phyloP scores from a whole-genome alignment of 2,113 vertebrate genomes.

The Notechis scutatus region DNA sequence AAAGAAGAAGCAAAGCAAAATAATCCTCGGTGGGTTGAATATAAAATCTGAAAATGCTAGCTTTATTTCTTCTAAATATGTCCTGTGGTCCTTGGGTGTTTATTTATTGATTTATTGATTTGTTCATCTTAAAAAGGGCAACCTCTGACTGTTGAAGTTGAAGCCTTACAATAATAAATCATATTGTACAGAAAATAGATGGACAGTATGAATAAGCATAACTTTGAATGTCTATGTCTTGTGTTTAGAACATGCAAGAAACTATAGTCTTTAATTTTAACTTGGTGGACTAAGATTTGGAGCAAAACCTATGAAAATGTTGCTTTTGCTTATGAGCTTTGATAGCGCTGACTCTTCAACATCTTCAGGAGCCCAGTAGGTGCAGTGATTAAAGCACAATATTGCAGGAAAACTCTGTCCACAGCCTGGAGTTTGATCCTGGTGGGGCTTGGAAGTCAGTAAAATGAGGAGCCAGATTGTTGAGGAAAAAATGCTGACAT shows the following conservation, averaged over 20 bases:
- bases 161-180: neutral
- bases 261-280: neutral
- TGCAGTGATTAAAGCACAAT: neutral
- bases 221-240: neutral
- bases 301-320: neutral
- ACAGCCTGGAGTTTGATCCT: neutral
- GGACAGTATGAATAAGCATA: neutral
- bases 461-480: neutral
- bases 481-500: neutral
- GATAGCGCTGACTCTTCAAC: neutral
- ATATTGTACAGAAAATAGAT: neutral
- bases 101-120: neutral
- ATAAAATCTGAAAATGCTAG: neutral
- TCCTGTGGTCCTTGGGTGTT: neutral
- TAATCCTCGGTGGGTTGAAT: neutral
- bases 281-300: neutral
- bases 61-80: neutral
- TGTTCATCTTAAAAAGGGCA: neutral
- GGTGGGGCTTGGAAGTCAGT: neutral
- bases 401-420: neutral
- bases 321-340: neutral
- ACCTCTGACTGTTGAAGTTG: neutral
- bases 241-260: neutral
- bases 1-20: neutral
- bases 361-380: neutral